phyloP scores from a whole-genome alignment of 2,113 vertebrate species.

The Actenoides hombroni region DNA sequence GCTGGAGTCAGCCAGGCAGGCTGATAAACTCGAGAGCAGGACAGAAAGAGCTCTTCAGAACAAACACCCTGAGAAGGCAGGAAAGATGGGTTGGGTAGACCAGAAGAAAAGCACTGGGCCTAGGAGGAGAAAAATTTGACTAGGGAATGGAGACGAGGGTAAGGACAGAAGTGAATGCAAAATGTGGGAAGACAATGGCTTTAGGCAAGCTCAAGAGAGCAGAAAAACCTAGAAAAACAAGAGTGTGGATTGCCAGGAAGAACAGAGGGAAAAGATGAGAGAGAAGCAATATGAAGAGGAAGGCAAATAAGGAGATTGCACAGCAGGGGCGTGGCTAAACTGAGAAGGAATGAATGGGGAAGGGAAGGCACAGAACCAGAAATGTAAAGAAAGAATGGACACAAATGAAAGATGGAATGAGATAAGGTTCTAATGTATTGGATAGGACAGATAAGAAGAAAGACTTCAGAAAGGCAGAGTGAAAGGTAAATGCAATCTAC shows the following conservation, averaged over 20 bases:
- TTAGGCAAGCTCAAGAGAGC: neutral
- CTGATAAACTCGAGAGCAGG: neutral
- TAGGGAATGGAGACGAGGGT: neutral
- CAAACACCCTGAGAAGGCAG: neutral
- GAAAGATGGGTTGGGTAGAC: neutral
- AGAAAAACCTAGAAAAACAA: neutral
- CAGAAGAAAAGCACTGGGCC: neutral
- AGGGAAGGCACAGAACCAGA: neutral
- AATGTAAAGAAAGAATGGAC: neutral
- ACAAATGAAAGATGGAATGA: neutral
- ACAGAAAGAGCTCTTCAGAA: neutral
- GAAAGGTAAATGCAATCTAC: neutral
- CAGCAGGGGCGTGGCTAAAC: neutral
- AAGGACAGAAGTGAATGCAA: neutral
- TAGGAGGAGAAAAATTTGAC: neutral
- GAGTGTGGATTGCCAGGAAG: neutral
- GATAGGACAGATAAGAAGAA: neutral
- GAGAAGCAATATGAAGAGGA: neutral
- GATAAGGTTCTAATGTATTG: neutral
- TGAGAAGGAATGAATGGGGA: neutral
- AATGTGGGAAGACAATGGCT: neutral
- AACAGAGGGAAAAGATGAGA: neutral
- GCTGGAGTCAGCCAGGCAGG: neutral
- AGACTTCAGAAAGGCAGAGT: neutral
- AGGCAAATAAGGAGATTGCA: neutral